Evolutionary conservation across 1,140 invertebrate genomes (phyloP).

Genomic region (Odontomachus brunneus): DNA sequence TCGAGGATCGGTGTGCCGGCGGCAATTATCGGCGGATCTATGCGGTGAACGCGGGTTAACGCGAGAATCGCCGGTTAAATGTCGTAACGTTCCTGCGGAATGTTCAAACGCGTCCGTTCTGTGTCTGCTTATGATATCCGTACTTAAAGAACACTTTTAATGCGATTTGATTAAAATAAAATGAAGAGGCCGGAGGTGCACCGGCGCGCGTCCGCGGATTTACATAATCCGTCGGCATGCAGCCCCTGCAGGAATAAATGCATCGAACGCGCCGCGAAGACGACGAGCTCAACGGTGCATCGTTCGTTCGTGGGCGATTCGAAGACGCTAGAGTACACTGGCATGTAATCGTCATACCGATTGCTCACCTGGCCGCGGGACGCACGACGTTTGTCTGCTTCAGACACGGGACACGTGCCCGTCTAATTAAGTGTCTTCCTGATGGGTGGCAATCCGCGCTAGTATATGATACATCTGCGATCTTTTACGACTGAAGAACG

Average conservation of each 20-base stretch:
- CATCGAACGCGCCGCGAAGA: conserved; percentile 56
- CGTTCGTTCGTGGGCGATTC: conserved; percentile 37
- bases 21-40: conserved; percentile 44
- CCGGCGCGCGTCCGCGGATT: conserved; percentile 79
- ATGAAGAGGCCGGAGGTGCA: background rate
- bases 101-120: background rate
- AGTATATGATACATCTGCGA: no score
- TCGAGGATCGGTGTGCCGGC: background rate
- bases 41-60: background rate
- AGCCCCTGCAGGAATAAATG: conserved; percentile 55
- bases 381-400: conserved; percentile 41
- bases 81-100: background rate
- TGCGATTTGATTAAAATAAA: conserved; percentile 31
- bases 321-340: conserved; percentile 16
- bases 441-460: conserved; percentile 45
- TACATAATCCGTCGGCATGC: conserved; percentile 76
- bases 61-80: background rate
- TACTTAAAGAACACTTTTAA: conserved; percentile 19
- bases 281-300: conserved; percentile 45
- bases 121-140: background rate
- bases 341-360: conserved; percentile 32
- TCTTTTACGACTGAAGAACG: no score
- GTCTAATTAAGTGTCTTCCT: conserved; percentile 43
- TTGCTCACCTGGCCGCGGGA: background rate
- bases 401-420: conserved; percentile 8